These are phyloP conservation scores for Papilio dardanus DNA, from an alignment of 1,140 invertebrate species.

Conservation along the genomic window DNA sequence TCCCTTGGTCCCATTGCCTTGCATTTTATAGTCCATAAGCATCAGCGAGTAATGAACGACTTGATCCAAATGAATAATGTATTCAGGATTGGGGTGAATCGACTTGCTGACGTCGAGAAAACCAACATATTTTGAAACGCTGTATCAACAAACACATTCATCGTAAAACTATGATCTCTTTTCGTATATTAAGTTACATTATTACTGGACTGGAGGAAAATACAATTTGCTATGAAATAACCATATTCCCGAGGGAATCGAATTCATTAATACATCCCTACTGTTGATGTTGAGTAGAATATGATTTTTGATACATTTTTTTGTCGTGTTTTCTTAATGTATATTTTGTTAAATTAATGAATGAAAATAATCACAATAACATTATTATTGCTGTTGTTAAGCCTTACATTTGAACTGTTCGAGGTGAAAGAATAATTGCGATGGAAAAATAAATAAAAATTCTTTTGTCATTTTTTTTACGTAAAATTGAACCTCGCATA, in stretches of 20 bases:
- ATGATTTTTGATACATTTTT: no score
- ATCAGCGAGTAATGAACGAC: constrained; percentile 17
- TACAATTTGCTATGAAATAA: not conserved
- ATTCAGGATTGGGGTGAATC: constrained; percentile 42
- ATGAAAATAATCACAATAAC: no score
- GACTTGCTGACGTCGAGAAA: constrained; percentile 58
- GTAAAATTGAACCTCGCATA: not conserved
- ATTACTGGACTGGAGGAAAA: not conserved
- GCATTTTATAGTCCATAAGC: constrained; percentile 19
- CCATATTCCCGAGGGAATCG: not conserved
- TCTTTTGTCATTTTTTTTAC: not conserved
- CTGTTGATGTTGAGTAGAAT: not conserved
- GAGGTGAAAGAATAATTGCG: not conserved
- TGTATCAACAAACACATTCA: constrained; percentile 51
- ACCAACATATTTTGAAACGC: constrained; percentile 43
- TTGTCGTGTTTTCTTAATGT: no score
- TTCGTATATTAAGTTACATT: not conserved
- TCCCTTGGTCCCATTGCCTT: not conserved
- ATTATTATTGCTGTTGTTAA: no score
- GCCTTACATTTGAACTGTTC: not conserved
- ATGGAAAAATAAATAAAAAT: not conserved
- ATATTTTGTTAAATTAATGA: no score
- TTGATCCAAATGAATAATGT: constrained; percentile 47
- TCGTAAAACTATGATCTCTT: not conserved
- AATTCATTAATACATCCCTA: not conserved